Evolutionary conservation across 92 coral and sea anemone genomes (phyloP).

Genomic region (Bergia puertoricense): DNA sequence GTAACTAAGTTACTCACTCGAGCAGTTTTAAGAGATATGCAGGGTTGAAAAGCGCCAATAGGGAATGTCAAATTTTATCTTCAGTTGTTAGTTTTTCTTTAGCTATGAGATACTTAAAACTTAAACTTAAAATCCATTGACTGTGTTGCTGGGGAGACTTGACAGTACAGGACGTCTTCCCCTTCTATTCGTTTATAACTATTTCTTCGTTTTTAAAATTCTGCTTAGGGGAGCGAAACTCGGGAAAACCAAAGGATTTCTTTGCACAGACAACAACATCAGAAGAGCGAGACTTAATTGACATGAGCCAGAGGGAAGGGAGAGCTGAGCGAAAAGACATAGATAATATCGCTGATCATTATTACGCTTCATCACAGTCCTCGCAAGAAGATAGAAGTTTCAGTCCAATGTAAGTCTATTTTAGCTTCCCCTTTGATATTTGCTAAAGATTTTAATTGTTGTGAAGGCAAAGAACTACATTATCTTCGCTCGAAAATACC

Average conservation of each 20-base stretch:
- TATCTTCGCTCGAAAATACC: not conserved
- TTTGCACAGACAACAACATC: conserved; percentile 64
- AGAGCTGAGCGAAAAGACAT: not conserved
- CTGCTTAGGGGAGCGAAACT: not conserved
- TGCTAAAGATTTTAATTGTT: not conserved
- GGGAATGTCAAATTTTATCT: not conserved
- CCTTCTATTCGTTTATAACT: not conserved
- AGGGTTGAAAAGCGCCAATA: not conserved
- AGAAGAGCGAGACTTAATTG: conserved; percentile 54
- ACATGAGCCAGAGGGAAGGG: not conserved
- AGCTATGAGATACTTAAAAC: too few species aligned
- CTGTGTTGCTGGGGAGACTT: too few species aligned
- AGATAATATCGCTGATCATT: not conserved
- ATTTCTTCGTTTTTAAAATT: not conserved
- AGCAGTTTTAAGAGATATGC: not conserved
- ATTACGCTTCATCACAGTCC: conserved; percentile 15
- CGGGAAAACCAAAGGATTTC: conserved; percentile 30
- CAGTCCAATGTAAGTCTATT: conserved; percentile 1
- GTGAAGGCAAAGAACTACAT: too few species aligned
- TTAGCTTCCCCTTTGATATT: not conserved
- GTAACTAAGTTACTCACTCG: not conserved
- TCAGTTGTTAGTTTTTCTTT: too few species aligned
- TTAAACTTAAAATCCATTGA: too few species aligned
- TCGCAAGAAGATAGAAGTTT: conserved; percentile 25
- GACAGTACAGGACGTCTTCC: not conserved